Evolutionary conservation across 2,888 invertebrate species (phyloP), one percentile per base, ranked within the genome.

Genomic region (Chloromyia formosa): DNA sequence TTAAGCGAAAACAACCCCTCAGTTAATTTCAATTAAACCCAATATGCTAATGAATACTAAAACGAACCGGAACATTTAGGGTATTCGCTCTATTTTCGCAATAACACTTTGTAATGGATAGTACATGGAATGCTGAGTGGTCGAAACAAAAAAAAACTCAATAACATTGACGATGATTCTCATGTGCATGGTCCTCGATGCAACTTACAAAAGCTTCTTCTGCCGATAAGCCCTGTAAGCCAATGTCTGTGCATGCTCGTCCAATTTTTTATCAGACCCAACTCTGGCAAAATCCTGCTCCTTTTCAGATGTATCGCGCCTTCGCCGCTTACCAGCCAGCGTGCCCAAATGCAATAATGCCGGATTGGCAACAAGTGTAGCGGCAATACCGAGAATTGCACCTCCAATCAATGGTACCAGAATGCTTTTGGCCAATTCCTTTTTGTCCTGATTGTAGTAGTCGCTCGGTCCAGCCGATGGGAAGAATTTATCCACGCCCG

Each of bases 371-470:
- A 93, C 91, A 75, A 94, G 86, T 16, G 94, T 91, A 22, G 94
- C 94, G 1, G 94, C 93, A 40, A 93, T 93, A 49, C 94, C 94
- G 64, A 93, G 84, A n/a, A 94, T 87, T 0, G 94, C 94, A 60
- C 93, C 89, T 22, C 94, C 94, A 53, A 93, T 94, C 78, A 94
- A 84, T 0, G 94, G 94, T 82, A 91, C 88, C 66, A 92, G 83
- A 53, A 92, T 84, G 58, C 90, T 87, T 84, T 90, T 90, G 27
- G 85, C 83, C 49, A 85, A 77, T 18, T 84, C 79, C 54, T 82
- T 82, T 73, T 84, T 85, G 10, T 53, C 73, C 10, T 58, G 40
- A n/a, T 68, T 54, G 53, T 76, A 53, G 58, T 66, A 73, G 10
- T 73, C 73, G 73, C 40, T 64, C 18, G 74, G 14, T 49, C 61